Conservation (phyloP, 2,113 vertebrate species). For the Ifrita kowaldi region DNA sequence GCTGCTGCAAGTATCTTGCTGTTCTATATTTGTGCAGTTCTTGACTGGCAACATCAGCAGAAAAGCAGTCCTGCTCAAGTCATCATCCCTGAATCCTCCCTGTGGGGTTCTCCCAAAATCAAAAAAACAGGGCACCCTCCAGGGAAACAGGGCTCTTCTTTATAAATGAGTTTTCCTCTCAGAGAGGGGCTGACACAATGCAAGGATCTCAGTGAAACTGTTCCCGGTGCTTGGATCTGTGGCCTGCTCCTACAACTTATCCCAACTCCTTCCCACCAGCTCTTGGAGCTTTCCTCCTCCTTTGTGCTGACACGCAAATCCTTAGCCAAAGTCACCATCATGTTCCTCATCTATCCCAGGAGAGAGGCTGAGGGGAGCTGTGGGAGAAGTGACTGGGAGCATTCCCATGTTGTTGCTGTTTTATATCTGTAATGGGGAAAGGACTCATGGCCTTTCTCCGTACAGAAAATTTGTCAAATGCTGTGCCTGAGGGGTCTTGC, state of each 20-base stretch:
- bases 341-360: background rate
- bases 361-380: background rate
- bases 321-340: background rate
- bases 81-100: background rate
- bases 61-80: background rate
- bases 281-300: background rate
- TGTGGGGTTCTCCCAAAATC: background rate
- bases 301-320: background rate
- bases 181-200: background rate
- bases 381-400: background rate
- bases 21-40: background rate
- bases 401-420: background rate
- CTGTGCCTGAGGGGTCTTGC: background rate
- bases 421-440: background rate
- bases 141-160: background rate
- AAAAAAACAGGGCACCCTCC: background rate
- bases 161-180: background rate
- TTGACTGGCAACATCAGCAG: background rate
- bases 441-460: background rate
- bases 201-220: background rate
- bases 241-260: background rate
- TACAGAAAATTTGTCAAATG: background rate
- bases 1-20: background rate
- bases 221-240: background rate
- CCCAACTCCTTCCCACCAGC: background rate